Conservation (phyloP, 1,140 invertebrate genomes). For the Oppia nitens region DNA sequence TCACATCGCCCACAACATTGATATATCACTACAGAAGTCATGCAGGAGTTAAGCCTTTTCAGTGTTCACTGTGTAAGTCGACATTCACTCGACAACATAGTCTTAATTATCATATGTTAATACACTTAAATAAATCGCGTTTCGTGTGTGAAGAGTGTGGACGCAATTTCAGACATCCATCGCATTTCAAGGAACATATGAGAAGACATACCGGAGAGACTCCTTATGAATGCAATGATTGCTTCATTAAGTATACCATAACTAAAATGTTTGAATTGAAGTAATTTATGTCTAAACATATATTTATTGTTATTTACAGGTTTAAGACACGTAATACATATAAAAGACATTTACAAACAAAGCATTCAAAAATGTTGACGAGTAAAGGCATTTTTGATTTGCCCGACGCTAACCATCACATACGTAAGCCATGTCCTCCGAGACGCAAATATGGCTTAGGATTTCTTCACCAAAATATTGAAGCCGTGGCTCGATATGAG, state of each 20-base stretch:
- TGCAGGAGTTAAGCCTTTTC: conserved; percentile 47
- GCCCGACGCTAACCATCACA: conserved; percentile 19
- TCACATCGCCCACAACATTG: conserved; percentile 44
- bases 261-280: not conserved
- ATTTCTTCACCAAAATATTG: conserved; percentile 10
- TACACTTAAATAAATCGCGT: conserved; percentile 44
- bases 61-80: conserved; percentile 41
- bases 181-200: conserved; percentile 47
- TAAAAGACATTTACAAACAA: conserved; percentile 26
- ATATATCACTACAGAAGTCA: conserved; percentile 48
- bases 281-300: not conserved
- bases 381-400: conserved; percentile 36
- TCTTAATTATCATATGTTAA: conserved; percentile 48
- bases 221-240: conserved; percentile 45
- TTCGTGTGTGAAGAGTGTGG: conserved; percentile 45
- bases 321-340: conserved; percentile 20
- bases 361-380: conserved; percentile 43
- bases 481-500: conserved; percentile 3
- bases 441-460: conserved; percentile 4
- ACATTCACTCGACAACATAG: conserved; percentile 47
- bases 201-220: conserved; percentile 46
- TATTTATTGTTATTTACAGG: conserved; percentile 6
- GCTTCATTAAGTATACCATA: conserved; percentile 33
- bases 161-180: conserved; percentile 46
- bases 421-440: conserved; percentile 8